Conservation (phyloP, 2,113 vertebrate species). For the Penelope pileata region DNA sequence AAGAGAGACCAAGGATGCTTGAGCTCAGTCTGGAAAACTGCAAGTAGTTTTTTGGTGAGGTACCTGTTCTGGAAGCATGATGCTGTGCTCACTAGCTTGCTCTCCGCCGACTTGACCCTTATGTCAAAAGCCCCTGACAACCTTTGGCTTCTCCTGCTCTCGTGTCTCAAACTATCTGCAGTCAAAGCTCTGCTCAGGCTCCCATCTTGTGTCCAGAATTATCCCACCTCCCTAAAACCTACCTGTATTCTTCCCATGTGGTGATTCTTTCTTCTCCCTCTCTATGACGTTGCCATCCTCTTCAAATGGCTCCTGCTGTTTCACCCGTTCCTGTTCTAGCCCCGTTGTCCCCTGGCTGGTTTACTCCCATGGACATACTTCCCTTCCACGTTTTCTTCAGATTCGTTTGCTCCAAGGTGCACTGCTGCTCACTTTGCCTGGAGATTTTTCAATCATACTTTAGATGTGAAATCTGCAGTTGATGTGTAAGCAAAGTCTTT, state of each 20-base stretch:
- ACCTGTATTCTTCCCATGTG: background rate
- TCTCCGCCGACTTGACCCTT: background rate
- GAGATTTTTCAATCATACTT: background rate
- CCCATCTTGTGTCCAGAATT: background rate
- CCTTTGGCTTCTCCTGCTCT: background rate
- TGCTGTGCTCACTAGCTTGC: background rate
- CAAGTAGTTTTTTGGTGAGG: background rate
- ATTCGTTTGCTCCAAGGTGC: background rate
- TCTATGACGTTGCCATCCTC: accelerated
- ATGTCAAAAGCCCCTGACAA: background rate
- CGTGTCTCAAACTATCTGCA: background rate
- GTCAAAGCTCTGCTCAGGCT: background rate
- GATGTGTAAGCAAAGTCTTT: background rate
- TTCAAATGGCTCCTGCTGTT: background rate
- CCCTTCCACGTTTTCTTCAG: background rate
- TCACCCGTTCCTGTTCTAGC: background rate
- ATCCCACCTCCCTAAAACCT: background rate
- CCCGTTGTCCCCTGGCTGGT: background rate
- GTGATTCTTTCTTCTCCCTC: background rate
- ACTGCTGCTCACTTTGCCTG: background rate
- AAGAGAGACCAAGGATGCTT: background rate
- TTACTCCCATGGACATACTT: background rate
- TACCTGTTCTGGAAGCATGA: background rate
- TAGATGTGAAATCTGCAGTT: slow-evolving; percentile 6
- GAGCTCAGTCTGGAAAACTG: background rate